These are phyloP conservation scores for Acinonyx jubatus DNA, from an alignment of 2,113 vertebrate species.

Conservation along the genomic window DNA sequence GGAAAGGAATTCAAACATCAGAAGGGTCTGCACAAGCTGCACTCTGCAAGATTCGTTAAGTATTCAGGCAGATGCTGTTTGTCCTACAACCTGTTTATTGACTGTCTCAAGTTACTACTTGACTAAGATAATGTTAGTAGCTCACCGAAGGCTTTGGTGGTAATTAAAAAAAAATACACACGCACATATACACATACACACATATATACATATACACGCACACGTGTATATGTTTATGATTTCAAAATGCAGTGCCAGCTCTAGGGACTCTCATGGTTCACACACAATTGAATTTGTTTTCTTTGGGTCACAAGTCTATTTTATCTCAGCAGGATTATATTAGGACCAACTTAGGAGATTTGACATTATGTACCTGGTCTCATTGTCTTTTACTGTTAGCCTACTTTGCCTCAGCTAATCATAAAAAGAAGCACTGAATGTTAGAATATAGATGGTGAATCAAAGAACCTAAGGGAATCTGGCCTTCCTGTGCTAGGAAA, in stretches of 20 bases:
- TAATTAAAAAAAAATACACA: neutral
- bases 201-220: neutral
- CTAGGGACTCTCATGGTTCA: neutral
- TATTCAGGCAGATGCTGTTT: neutral
- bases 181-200: neutral
- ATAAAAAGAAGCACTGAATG: neutral
- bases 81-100: neutral
- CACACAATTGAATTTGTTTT: neutral
- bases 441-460: neutral
- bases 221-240: neutral
- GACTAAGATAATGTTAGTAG: neutral
- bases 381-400: neutral
- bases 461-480: neutral
- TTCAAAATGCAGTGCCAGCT: neutral
- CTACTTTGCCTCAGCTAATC: neutral
- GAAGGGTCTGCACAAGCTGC: neutral
- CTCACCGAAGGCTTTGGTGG: neutral
- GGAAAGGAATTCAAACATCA: neutral
- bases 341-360: neutral
- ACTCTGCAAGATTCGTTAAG: neutral
- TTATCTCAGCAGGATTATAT: neutral
- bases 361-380: neutral
- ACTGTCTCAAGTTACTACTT: neutral
- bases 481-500: neutral
- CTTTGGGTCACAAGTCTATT: neutral